Conservation (phyloP, 2,113 vertebrate species). For the Paralichthys olivaceus region DNA sequence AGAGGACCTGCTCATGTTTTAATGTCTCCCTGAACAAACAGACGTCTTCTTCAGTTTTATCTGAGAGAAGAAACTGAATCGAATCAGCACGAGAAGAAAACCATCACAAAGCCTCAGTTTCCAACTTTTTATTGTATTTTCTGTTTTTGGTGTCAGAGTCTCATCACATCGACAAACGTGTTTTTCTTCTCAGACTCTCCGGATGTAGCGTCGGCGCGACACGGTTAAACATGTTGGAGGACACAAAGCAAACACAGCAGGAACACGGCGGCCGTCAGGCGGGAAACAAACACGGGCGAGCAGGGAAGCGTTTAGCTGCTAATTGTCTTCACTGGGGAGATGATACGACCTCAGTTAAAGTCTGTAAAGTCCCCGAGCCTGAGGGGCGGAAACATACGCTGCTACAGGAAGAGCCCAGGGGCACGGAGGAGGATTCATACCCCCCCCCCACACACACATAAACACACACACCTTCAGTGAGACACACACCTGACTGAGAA, state of each 20-base stretch:
- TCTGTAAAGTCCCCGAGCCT: conserved; percentile 68
- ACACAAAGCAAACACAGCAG: conserved; percentile 61
- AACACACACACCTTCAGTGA: conserved; percentile 31
- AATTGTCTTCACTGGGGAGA: conserved; percentile 80
- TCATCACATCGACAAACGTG: no score
- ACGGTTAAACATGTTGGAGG: conserved; percentile 24
- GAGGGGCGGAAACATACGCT: conserved; percentile 71
- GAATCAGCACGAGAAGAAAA: no score
- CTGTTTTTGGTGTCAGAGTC: no score
- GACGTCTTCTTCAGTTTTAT: no score
- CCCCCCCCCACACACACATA: conserved; percentile 37
- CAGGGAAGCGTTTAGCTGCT: conserved; percentile 76
- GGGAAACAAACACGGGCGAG: conserved; percentile 76
- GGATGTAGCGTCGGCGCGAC: neutral
- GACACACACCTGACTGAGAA: conserved; percentile 21
- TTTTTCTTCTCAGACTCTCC: no score
- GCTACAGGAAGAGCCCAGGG: conserved; percentile 84
- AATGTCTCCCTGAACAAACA: no score
- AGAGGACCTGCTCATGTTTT: no score
- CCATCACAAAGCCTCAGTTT: no score
- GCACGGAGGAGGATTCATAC: conserved; percentile 45
- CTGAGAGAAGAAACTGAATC: no score
- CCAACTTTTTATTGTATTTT: no score
- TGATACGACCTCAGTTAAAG: conserved; percentile 49
- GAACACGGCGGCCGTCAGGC: conserved; percentile 36